Conservation (phyloP, 1,140 invertebrate genomes). For the Antheraea pernyi region DNA sequence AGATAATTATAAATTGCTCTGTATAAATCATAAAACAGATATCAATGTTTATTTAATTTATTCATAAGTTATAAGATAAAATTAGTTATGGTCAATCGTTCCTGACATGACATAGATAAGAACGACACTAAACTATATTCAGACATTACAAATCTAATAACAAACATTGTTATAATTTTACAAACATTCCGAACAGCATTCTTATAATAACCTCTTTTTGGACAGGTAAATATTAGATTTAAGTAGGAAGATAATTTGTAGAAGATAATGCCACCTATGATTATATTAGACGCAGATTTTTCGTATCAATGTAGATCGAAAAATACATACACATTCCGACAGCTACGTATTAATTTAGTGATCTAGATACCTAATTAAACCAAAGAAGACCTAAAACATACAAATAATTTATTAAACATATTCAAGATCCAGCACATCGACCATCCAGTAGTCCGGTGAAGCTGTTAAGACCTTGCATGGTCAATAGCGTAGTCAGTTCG, state of each 20-base stretch:
- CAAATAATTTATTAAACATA: too few relatives aligned
- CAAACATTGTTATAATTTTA: slow-evolving; percentile 4
- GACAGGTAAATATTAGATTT: not conserved
- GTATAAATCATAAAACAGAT: slow-evolving; percentile 1
- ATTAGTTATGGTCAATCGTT: not conserved
- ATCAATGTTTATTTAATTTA: slow-evolving; percentile 4
- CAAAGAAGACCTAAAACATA: too few relatives aligned
- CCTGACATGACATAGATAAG: not conserved
- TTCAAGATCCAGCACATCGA: too few relatives aligned
- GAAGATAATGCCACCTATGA: not conserved
- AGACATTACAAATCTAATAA: not conserved
- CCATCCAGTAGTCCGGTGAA: too few relatives aligned
- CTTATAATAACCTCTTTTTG: not conserved
- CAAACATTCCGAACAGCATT: not conserved
- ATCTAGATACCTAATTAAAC: too few relatives aligned
- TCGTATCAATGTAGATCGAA: too few relatives aligned
- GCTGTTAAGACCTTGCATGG: too few relatives aligned
- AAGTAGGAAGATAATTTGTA: not conserved
- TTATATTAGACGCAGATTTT: not conserved
- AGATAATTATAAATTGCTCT: slow-evolving; percentile 9
- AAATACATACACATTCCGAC: too few relatives aligned
- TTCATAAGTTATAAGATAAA: slow-evolving; percentile 2
- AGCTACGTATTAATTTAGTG: too few relatives aligned
- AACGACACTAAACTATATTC: not conserved
- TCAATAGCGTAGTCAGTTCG: too few relatives aligned